Percentiles rank a stretch among this genome's conserved stretches.
phyloP scores from a whole-genome alignment of 2,113 vertebrate genomes.

The Brachirus orientalis region DNA sequence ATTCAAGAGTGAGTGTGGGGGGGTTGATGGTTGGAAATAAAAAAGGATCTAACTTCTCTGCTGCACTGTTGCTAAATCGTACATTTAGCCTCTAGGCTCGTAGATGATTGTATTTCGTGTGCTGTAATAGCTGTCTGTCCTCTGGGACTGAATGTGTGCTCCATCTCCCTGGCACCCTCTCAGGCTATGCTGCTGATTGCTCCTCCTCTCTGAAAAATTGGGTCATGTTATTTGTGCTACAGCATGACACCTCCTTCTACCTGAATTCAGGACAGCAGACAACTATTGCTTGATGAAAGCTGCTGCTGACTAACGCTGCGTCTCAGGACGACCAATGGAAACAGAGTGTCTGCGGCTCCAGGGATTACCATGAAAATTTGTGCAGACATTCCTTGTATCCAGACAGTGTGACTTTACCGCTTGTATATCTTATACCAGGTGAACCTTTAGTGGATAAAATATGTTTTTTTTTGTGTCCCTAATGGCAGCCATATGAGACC shows the following conservation, averaged over 20 bases:
- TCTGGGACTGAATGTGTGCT: conserved; percentile 62
- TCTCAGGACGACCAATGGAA: background rate
- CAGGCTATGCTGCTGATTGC: conserved; percentile 68
- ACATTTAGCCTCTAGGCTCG: conserved; percentile 69
- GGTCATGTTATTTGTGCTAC: conserved; percentile 71
- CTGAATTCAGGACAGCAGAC: conserved; percentile 40
- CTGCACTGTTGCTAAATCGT: conserved; percentile 56
- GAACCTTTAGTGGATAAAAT: too few relatives aligned
- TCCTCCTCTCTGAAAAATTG: conserved; percentile 69
- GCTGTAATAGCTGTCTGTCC: conserved; percentile 72
- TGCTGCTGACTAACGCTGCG: background rate
- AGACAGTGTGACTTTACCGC: background rate
- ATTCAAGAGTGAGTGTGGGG: conserved; percentile 27
- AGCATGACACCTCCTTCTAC: conserved; percentile 40
- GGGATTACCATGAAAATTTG: background rate
- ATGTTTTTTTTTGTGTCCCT: too few relatives aligned
- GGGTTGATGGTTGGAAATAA: conserved; percentile 46
- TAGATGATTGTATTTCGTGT: conserved; percentile 79
- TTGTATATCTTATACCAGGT: too few relatives aligned
- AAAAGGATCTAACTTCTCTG: conserved; percentile 53
- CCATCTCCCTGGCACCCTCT: conserved; percentile 66
- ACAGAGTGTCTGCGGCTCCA: background rate
- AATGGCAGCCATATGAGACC: too few relatives aligned
- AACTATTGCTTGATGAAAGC: background rate
- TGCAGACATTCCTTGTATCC: background rate